Conservation (phyloP, 2,888 invertebrate genomes). For the Callyntrura guangdongensis region DNA sequence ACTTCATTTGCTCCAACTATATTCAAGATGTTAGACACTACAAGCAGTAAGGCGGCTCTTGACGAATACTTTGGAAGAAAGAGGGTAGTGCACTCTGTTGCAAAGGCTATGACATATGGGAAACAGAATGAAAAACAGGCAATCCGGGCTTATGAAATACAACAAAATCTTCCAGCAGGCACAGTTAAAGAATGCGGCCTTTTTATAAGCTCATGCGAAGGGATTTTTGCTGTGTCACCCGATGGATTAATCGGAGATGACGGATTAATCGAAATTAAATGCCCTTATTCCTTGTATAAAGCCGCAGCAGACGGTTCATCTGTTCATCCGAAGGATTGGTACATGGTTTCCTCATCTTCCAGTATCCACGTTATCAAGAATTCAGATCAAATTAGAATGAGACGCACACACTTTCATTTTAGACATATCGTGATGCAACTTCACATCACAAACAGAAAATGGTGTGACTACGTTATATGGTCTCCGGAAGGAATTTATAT, state of each 20-base stretch:
- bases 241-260: constrained; percentile 41
- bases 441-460: neutral
- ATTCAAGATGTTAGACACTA: neutral
- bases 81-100: neutral
- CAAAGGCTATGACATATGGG: neutral
- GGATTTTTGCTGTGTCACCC: constrained; percentile 22
- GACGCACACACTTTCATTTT: constrained; percentile 18
- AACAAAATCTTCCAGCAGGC: neutral
- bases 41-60: neutral
- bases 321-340: neutral
- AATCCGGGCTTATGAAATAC: neutral
- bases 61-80: neutral
- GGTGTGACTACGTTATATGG: constrained; percentile 58
- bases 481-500: neutral
- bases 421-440: constrained; percentile 57
- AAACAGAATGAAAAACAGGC: constrained; percentile 38
- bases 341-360: neutral
- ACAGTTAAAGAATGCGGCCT: constrained; percentile 14
- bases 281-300: constrained; percentile 1
- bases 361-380: neutral
- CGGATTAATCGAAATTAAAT: constrained; percentile 55
- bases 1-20: constrained; percentile 3
- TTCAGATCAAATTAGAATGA: neutral
- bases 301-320: neutral
- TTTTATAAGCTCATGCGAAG: constrained; percentile 9